Evolutionary conservation across 2,888 invertebrate species (phyloP), one percentile per base, ranked within the genome.

Genomic region (Melinaea marsaeus): DNA sequence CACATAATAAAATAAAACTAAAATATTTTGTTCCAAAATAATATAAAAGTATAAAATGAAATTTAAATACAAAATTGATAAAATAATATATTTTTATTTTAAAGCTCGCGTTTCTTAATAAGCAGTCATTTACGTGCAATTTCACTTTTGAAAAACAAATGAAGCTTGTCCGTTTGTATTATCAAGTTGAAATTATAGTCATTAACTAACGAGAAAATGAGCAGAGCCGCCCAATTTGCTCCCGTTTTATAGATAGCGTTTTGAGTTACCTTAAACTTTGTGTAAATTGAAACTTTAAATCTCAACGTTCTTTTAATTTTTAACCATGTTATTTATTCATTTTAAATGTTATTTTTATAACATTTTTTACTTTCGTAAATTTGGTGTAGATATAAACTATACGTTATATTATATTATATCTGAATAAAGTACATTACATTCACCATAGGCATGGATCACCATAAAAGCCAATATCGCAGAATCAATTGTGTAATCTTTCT

Each of bases 111-210:
- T 86, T 88, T 83, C 85, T 81, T 84, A 86, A 85, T 86, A 84
- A 86, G 79, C 78, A 77, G 79, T 83, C 69, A 80, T 83, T 87
- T 84, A 77, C 79, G 73, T 83, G 79, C 77, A 83, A 86, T 81
- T 85, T 80, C 79, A 84, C 85, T 84, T 86, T 86, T 86, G 80
- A 81, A 80, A 77, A 76, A 77, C 79, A 84, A 86, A 89, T 85
- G 86, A 86, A 83, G 83, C 80, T 84, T 86, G 85, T 86, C 86
- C 81, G 78, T 87, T 84, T 85, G 85, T 86, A 85, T 88, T 86
- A 86, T 84, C 81, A 85, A 85, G 83, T 88, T 86, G 79, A 85
- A 88, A 88, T 89, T 86, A 85, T 85, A 88, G 84, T 82, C 84
- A 83, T 87, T 85, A 86, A 79, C 79, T 84, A 81, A 84, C 77